phyloP scores from a whole-genome alignment of 2,888 invertebrate genomes.

The Eupithecia dodoneata region DNA sequence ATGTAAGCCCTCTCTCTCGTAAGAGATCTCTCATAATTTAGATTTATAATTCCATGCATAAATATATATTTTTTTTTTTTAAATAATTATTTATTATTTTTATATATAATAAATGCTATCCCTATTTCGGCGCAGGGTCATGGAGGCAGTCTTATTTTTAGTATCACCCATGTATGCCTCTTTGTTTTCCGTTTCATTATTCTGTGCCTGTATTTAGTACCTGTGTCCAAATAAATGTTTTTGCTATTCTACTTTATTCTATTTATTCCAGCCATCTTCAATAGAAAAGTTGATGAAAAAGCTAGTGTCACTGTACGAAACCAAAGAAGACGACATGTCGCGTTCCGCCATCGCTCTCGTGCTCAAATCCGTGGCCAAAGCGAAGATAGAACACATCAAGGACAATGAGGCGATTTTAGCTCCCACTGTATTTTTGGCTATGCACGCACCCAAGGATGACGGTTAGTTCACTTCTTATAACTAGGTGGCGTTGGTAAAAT shows the following conservation, averaged over 20 bases:
- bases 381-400: constrained; percentile 92
- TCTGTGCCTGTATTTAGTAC: too few relatives aligned
- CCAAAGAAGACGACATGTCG: constrained; percentile 87
- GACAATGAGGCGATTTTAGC: constrained; percentile 89
- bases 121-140: too few relatives aligned
- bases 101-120: too few relatives aligned
- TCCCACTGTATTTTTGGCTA: constrained; percentile 94
- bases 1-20: too few relatives aligned
- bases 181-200: too few relatives aligned
- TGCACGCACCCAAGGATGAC: constrained; percentile 91
- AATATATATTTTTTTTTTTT: too few relatives aligned
- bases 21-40: too few relatives aligned
- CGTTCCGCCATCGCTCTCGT: constrained; percentile 90
- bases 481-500: neutral
- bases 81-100: too few relatives aligned
- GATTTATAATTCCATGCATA: too few relatives aligned
- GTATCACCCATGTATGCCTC: too few relatives aligned
- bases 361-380: constrained; percentile 91
- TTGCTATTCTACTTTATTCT: neutral
- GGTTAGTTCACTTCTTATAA: constrained; percentile 59
- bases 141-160: too few relatives aligned
- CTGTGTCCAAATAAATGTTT: too few relatives aligned
- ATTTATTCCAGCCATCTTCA: constrained; percentile 70
- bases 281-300: constrained; percentile 84
- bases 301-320: constrained; percentile 81